Conservation (phyloP, 2,113 vertebrate species). For the Glaucidium brasilianum region DNA sequence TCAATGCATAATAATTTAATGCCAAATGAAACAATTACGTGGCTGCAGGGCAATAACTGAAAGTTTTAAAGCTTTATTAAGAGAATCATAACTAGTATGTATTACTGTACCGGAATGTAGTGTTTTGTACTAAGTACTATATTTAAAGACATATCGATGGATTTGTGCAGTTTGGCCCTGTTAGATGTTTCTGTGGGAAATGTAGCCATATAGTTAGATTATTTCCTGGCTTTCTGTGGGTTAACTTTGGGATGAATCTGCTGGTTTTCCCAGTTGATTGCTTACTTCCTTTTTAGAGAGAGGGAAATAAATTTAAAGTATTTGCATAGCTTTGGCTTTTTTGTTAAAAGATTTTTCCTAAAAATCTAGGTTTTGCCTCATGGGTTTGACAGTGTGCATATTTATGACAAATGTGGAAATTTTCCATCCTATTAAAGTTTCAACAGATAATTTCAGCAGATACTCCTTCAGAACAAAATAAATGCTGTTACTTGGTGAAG, state of each 20-base stretch:
- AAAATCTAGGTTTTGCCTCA: constrained; percentile 15
- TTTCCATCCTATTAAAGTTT: constrained; percentile 40
- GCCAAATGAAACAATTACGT: background rate
- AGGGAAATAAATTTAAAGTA: background rate
- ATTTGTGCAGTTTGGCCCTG: constrained; percentile 6
- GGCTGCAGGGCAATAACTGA: background rate
- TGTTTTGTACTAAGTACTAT: background rate
- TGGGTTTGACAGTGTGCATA: background rate
- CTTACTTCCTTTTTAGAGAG: background rate
- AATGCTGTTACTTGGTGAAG: background rate
- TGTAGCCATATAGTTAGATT: background rate
- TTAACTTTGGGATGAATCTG: constrained; percentile 23
- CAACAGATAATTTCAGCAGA: constrained; percentile 41
- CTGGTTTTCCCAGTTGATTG: constrained; percentile 16
- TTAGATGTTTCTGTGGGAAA: background rate
- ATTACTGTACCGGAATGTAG: background rate
- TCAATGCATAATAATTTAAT: background rate
- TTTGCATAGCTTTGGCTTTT: constrained; percentile 2
- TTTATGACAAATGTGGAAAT: constrained; percentile 15
- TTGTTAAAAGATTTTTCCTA: background rate
- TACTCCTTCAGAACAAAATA: background rate
- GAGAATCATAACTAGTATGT: background rate
- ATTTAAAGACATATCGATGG: background rate
- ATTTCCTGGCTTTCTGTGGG: background rate
- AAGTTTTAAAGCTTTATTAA: background rate